Evolutionary conservation across 2,888 invertebrate species (phyloP).

Genomic region (Chaitophorus viminalis): DNA sequence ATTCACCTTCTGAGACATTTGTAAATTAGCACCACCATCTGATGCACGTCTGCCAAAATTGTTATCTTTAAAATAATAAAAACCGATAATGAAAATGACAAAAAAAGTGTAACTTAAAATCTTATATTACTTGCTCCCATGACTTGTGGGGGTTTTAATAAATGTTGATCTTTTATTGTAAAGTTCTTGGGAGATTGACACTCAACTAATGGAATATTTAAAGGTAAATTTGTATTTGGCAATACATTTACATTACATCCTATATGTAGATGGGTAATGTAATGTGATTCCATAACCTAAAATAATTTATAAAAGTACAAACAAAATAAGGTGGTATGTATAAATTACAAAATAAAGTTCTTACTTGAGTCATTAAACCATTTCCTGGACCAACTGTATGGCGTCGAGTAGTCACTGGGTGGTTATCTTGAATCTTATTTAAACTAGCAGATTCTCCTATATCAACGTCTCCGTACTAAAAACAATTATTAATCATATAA

Average conservation of each 20-base stretch:
- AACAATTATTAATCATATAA: conserved; percentile 47
- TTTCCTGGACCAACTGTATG: conserved; percentile 96
- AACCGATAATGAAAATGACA: not conserved
- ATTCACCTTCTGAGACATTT: conserved; percentile 71
- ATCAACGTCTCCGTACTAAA: conserved; percentile 72
- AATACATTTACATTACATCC: conserved; percentile 71
- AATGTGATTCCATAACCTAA: conserved; percentile 63
- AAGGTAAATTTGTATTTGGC: conserved; percentile 85
- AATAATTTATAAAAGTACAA: not conserved
- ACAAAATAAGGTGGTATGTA: not conserved
- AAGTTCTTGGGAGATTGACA: conserved; percentile 86
- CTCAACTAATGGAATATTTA: conserved; percentile 84
- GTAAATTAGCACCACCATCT: conserved; percentile 94
- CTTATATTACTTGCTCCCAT: conserved; percentile 78
- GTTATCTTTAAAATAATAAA: conserved; percentile 63
- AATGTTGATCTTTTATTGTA: conserved; percentile 91
- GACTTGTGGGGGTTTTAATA: conserved; percentile 91
- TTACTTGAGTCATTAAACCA: conserved; percentile 82
- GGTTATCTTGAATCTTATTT: conserved; percentile 64
- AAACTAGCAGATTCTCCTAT: conserved; percentile 64
- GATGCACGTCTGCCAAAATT: conserved; percentile 91
- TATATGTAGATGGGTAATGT: conserved; percentile 62
- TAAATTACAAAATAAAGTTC: conserved; percentile 47
- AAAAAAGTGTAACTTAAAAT: not conserved
- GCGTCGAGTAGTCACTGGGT: conserved; percentile 74